Base-by-base conservation (phyloP, 2,797 vertebrate genomes). In the Propithecus perrieri region DNA sequence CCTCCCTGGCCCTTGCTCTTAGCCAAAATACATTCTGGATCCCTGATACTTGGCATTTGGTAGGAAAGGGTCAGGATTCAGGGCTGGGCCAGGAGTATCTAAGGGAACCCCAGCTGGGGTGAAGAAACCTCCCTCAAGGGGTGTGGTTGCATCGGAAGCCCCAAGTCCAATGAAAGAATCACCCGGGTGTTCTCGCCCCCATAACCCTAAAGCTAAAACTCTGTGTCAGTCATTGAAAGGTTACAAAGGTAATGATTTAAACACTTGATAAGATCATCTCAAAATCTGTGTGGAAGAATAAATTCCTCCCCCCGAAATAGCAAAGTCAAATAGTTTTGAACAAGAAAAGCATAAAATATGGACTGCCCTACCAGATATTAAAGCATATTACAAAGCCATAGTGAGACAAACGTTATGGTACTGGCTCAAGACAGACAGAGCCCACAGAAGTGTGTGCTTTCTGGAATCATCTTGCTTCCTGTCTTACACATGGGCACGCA, bases 1-100 rank as follows among this genome's bases (percentile, higher is more conserved):
- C 48, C 17, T 35, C 11, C 1, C 0, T 0, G 63, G 48, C 55
- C 20, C 4, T 22, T 2, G 28, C 1, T 30, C 43, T 67, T 72
- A 22, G 11, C 50, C 35, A 12, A 22, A 2, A 9, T 2, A 2
- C 0, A 0, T 43, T 53, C 89, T n/a, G 14, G 38, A 10, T 35
- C 61, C 18, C 38, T 20, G 0, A 4, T 2, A 15, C 33, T 18
- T 69, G 43, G 26, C 53, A 12, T 13, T 41, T n/a, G 1, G 0
- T 6, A 53, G 53, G n/a, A 26, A 30, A 72, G 14, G 4, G 28
- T 22, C 10, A 63, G 75, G 38, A 14, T 33, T 28, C 57, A 17
- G 48, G n/a, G 24, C 9, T 0, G 41, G 46, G 10, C 9, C 10
- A 2, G 9, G 38, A 17, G 1, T 13, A 0, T 33, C 22, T 26